Percentiles rank a stretch among this genome's conserved stretches.
Evolutionary conservation across 2,113 vertebrate species (phyloP).

Genomic region (Aspiorhynchus laticeps): DNA sequence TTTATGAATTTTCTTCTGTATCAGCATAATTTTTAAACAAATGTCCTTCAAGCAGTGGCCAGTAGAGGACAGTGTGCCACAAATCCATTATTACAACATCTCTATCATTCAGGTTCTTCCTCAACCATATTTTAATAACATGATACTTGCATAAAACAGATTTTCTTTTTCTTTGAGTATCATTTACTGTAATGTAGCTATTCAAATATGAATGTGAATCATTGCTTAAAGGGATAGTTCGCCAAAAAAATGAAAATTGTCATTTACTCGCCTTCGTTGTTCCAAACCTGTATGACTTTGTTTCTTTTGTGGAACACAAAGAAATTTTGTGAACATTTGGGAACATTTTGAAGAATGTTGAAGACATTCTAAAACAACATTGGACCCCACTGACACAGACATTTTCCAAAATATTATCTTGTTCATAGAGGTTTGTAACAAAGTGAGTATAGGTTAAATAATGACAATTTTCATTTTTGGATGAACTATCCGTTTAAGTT

Average conservation of each 20-base stretch:
- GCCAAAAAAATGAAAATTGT: neutral
- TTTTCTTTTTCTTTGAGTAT: neutral
- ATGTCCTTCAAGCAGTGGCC: conserved; percentile 54
- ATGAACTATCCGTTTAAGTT: neutral
- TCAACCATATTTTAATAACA: neutral
- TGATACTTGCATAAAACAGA: neutral
- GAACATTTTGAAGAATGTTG: neutral
- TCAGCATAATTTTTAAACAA: conserved; percentile 66
- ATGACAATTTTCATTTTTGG: neutral
- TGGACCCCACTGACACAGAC: neutral
- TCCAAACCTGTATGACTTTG: neutral
- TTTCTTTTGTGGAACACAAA: neutral
- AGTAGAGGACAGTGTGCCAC: conserved; percentile 71
- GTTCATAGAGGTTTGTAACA: neutral
- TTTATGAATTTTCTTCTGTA: conserved; percentile 61
- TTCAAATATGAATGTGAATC: neutral
- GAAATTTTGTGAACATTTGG: neutral
- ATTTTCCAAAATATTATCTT: neutral
- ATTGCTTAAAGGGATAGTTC: neutral
- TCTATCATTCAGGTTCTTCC: conserved; percentile 2
- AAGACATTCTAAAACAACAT: neutral
- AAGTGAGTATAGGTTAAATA: neutral
- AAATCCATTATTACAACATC: conserved; percentile 30
- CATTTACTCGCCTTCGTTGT: neutral
- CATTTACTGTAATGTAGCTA: neutral